Evolutionary conservation across 2,888 invertebrate genomes (phyloP), one percentile per base, ranked within the genome.

Genomic region (Dione juno): DNA sequence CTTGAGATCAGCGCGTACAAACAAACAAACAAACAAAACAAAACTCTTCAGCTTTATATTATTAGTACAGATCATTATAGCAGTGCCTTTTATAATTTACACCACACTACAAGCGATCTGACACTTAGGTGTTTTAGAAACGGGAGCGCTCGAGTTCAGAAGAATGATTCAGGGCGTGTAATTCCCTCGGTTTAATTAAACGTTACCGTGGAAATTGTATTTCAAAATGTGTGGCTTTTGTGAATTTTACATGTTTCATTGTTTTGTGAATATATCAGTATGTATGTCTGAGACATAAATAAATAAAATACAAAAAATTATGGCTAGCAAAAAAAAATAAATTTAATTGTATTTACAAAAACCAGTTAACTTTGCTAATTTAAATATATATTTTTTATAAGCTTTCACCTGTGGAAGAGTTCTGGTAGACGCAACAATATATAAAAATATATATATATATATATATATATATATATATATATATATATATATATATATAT

Each of bases 141-240:
- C 73, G 72, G 71, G 75, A 75, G 69, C 64, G 74, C 71, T 76
- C 74, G 71, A 70, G 72, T 67, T 72, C 66, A 74, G 64, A 67
- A 77, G 76, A 76, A 77, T 76, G 71, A 78, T 78, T 75, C 77
- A 73, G 71, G 73, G 71, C 75, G 72, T 66, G 69, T 73, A 75
- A 76, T 73, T 73, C 66, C 75, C 73, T 52, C 58, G 70, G 74
- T 72, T 74, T 78, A 78, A 80, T 80, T 79, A 79, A 76, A 69
- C 54, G 63, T 8, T 70, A 41, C 54, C 21, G 40, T 50, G 28
- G 16, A 70, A 72, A 66, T 50, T 72, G 63, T 69, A 35, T 67
- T 69, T 61, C 10, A 5, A 67, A 61, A 43, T 35, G 52, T 41
- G 41, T n/a, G 52, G 11, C 35, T 64, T 19, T 64, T 54, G 41